These are phyloP conservation scores for Halcyon leucocephala DNA, from an alignment of 2,797 vertebrate genomes.

Conservation along the genomic window DNA sequence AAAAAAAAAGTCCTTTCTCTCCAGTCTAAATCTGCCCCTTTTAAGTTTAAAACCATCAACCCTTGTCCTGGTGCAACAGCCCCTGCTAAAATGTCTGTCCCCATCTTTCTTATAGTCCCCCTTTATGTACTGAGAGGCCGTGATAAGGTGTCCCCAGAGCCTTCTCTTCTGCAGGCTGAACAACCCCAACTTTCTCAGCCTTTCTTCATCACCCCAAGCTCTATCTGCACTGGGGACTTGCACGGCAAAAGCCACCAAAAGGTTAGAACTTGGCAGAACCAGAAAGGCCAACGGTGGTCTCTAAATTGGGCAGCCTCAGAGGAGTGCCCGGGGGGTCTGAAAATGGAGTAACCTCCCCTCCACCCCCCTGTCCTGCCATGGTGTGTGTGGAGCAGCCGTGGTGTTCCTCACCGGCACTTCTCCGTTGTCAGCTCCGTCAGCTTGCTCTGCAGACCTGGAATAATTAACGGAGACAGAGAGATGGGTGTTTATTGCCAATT, in stretches of 20 bases:
- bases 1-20: background rate
- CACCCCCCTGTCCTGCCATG: rapidly evolving
- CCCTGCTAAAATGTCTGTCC: background rate
- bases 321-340: background rate
- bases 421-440: constrained; percentile 91
- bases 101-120: background rate
- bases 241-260: background rate
- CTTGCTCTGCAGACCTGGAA: constrained; percentile 89
- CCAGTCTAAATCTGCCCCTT: background rate
- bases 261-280: background rate
- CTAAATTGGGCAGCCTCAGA: background rate
- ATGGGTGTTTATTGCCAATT: background rate
- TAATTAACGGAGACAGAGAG: background rate
- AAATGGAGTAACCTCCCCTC: background rate
- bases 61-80: background rate
- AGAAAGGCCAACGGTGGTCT: background rate
- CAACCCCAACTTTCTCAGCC: background rate
- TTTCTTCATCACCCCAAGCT: background rate
- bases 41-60: background rate
- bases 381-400: background rate
- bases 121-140: background rate
- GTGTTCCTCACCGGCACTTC: constrained; percentile 88
- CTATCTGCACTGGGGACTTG: background rate
- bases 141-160: background rate
- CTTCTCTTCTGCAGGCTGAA: background rate